These are phyloP conservation scores for Bolborhynchus lineola DNA, from an alignment of 2,113 vertebrate species.

Conservation along the genomic window DNA sequence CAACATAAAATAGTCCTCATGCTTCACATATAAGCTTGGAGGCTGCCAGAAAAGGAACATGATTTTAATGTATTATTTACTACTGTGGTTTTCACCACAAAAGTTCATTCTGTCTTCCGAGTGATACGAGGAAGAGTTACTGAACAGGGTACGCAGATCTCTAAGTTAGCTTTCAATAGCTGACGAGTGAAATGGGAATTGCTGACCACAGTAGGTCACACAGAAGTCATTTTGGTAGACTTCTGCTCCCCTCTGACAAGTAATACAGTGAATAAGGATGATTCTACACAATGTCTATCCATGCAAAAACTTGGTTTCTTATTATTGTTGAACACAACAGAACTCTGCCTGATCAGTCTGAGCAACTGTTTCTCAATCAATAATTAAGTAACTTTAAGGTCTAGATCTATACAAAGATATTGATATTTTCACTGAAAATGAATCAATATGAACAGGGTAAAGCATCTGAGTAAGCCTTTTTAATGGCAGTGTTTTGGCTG, in stretches of 20 bases:
- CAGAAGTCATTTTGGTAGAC: slow-evolving; percentile 64
- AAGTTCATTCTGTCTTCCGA: slow-evolving; percentile 9
- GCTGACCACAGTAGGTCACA: slow-evolving; percentile 66
- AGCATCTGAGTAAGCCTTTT: slow-evolving; percentile 86
- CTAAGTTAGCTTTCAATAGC: slow-evolving; percentile 37
- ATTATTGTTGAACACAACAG: slow-evolving; percentile 75
- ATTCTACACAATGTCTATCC: slow-evolving; percentile 67
- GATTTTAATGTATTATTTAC: slow-evolving; percentile 13
- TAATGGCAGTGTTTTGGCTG: slow-evolving; percentile 84
- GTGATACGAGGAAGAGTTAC: not conserved
- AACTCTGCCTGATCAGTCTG: slow-evolving; percentile 82
- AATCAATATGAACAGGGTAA: slow-evolving; percentile 85
- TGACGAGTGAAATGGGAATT: slow-evolving; percentile 9
- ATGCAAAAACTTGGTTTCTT: slow-evolving; percentile 73
- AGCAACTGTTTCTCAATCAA: slow-evolving; percentile 87
- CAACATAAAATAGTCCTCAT: not conserved
- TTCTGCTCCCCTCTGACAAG: slow-evolving; percentile 72
- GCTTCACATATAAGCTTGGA: not conserved
- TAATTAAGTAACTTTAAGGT: slow-evolving; percentile 87
- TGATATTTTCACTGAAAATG: slow-evolving; percentile 88
- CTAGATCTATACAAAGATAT: slow-evolving; percentile 88
- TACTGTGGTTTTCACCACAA: not conserved
- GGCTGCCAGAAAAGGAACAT: not conserved
- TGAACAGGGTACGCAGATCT: not conserved
- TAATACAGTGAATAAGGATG: slow-evolving; percentile 63